These are phyloP conservation scores for Heptranchias perlo DNA, from an alignment of 2,113 vertebrate genomes.

Conservation along the genomic window DNA sequence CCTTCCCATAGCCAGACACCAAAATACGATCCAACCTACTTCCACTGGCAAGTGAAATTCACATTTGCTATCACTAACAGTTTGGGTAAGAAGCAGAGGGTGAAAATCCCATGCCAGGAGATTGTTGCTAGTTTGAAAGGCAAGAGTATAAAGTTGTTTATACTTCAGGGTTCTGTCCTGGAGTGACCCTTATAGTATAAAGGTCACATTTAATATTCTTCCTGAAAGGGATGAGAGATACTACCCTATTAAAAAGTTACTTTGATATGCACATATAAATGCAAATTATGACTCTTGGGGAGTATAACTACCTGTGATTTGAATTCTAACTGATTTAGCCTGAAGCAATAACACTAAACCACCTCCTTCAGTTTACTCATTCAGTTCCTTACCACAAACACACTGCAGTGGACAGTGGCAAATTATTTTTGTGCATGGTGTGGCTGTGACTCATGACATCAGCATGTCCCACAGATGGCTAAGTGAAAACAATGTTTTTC, in stretches of 20 bases:
- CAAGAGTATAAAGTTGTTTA: no score
- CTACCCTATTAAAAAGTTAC: neutral
- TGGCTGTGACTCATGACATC: constrained; percentile 62
- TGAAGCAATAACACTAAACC: neutral
- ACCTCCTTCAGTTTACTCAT: neutral
- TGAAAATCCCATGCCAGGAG: no score
- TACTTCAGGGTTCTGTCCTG: no score
- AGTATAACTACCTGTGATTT: neutral
- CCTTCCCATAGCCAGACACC: neutral
- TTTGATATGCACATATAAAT: neutral
- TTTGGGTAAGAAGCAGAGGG: neutral
- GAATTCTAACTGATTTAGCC: neutral
- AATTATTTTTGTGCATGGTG: constrained; percentile 62
- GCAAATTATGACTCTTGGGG: neutral
- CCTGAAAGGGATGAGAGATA: neutral
- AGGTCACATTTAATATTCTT: no score
- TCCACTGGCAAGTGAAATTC: neutral
- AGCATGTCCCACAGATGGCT: constrained; percentile 58
- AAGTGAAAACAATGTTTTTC: constrained; percentile 38
- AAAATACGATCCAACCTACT: neutral
- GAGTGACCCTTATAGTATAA: no score
- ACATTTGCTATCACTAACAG: no score
- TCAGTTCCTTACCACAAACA: constrained; percentile 3
- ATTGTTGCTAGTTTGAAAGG: no score
- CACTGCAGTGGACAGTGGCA: constrained; percentile 53